Percentiles rank a stretch among this genome's conserved stretches.
These are phyloP conservation scores for Clivina fossor DNA, from an alignment of 2,888 invertebrate genomes.

Conservation along the genomic window DNA sequence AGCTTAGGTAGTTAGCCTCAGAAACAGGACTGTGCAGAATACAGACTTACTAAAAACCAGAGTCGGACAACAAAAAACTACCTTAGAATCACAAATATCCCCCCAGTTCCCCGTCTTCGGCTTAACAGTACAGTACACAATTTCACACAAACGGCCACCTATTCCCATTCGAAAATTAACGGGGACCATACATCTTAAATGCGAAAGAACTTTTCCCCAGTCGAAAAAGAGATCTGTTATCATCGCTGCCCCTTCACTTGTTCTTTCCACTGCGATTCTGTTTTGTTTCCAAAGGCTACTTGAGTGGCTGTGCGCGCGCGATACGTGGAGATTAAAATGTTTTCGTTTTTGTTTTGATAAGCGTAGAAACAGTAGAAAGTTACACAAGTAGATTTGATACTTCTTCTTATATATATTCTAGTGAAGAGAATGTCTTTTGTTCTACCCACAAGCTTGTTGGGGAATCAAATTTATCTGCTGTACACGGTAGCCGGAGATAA, in stretches of 20 bases:
- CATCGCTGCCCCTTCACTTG: too few species aligned
- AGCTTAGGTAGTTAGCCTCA: slow-evolving; percentile 30
- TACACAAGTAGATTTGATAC: slow-evolving; percentile 14
- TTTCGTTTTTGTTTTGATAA: slow-evolving; percentile 12
- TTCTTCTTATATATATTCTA: slow-evolving; percentile 16
- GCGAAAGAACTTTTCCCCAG: too few species aligned
- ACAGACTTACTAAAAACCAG: background rate
- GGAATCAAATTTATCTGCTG: slow-evolving; percentile 28
- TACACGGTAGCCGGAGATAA: slow-evolving; percentile 29
- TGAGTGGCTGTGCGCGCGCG: too few species aligned
- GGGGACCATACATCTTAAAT: slow-evolving; percentile 31
- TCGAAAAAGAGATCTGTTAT: too few species aligned
- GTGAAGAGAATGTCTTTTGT: slow-evolving; percentile 27
- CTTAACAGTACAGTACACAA: slow-evolving; percentile 22
- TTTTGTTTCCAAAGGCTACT: slow-evolving; percentile 6
- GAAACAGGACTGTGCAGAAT: slow-evolving; percentile 20
- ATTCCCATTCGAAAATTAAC: slow-evolving; percentile 28
- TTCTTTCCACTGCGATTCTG: background rate
- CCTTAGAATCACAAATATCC: slow-evolving; percentile 6
- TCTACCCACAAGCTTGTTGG: slow-evolving; percentile 26
- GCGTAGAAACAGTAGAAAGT: slow-evolving; percentile 9
- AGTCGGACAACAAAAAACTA: slow-evolving; percentile 1
- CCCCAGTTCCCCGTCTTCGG: slow-evolving; percentile 1
- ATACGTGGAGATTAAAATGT: slow-evolving; percentile 23
- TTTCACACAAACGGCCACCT: slow-evolving; percentile 26